A percentile compares a stretch with the other conserved stretches of the same genome.
Evolutionary conservation across 2,113 vertebrate genomes (phyloP).

Genomic region (Python bivittatus): DNA sequence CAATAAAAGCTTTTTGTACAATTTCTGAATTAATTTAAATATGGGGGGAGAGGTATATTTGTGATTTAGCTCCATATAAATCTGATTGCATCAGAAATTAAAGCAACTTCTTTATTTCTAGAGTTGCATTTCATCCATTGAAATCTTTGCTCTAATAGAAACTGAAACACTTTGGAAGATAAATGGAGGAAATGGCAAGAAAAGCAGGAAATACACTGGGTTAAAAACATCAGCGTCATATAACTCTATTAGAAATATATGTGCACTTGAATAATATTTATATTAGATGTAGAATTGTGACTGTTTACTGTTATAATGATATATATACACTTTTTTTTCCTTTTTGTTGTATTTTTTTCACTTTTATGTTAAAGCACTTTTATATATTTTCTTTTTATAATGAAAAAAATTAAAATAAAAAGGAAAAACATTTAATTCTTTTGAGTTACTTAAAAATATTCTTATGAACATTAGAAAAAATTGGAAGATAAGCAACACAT

Average conservation of each 20-base stretch:
- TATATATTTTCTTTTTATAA: too few species aligned
- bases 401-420: too few species aligned
- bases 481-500: not conserved
- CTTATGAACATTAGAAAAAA: not conserved
- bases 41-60: not conserved
- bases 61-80: conserved; percentile 43
- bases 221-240: too few species aligned
- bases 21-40: conserved; percentile 35
- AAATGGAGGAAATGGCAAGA: conserved; percentile 31
- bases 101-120: not conserved
- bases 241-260: too few species aligned
- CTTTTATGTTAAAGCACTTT: too few species aligned
- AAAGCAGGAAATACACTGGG: too few species aligned
- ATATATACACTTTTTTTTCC: too few species aligned
- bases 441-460: conserved; percentile 28
- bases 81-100: conserved; percentile 32
- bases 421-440: conserved; percentile 39
- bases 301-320: too few species aligned
- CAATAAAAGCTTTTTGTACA: conserved; percentile 48
- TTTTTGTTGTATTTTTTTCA: too few species aligned
- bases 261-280: too few species aligned
- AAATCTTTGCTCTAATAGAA: conserved; percentile 43
- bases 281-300: too few species aligned
- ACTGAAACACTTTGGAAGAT: conserved; percentile 14
- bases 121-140: not conserved